These are phyloP conservation scores for Drosophila vallismaia DNA, from an alignment of 2,888 invertebrate species.

Conservation along the genomic window DNA sequence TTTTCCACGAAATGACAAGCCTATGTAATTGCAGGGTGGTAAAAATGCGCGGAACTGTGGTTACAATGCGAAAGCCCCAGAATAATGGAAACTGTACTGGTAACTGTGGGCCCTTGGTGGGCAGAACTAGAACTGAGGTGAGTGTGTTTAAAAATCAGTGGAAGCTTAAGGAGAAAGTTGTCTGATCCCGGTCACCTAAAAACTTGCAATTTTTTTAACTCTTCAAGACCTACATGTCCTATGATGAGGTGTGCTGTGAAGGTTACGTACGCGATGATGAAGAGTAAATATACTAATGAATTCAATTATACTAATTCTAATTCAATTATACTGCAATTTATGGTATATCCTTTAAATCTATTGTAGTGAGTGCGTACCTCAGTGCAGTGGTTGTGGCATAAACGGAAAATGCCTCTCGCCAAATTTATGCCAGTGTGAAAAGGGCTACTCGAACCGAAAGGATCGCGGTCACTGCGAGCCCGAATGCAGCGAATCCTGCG, in stretches of 20 bases:
- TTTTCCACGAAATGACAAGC: background rate
- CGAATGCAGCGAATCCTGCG: slow-evolving; percentile 71
- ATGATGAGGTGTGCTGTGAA: slow-evolving; percentile 79
- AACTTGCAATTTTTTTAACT: background rate
- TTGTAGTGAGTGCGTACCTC: slow-evolving; percentile 74
- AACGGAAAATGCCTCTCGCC: slow-evolving; percentile 77
- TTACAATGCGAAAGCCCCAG: slow-evolving; percentile 78
- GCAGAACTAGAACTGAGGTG: slow-evolving; percentile 70
- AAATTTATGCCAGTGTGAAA: slow-evolving; percentile 73
- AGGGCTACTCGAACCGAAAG: slow-evolving; percentile 70
- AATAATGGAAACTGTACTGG: slow-evolving; percentile 56
- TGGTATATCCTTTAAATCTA: background rate
- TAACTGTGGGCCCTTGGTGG: slow-evolving; percentile 69
- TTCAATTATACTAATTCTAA: background rate
- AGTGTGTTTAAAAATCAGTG: background rate
- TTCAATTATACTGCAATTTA: background rate
- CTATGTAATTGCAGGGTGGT: slow-evolving; percentile 53
- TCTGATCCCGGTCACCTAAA: too few species aligned
- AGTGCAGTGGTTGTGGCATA: slow-evolving; percentile 77
- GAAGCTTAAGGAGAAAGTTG: too few species aligned
- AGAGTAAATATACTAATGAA: slow-evolving; percentile 56
- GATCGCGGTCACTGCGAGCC: slow-evolving; percentile 73
- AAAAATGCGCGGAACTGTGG: slow-evolving; percentile 72
- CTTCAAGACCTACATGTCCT: slow-evolving; percentile 67
- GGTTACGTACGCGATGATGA: slow-evolving; percentile 68